These are phyloP conservation scores for Acanthopleura granulata DNA, from an alignment of 2,888 invertebrate species.

Conservation along the genomic window DNA sequence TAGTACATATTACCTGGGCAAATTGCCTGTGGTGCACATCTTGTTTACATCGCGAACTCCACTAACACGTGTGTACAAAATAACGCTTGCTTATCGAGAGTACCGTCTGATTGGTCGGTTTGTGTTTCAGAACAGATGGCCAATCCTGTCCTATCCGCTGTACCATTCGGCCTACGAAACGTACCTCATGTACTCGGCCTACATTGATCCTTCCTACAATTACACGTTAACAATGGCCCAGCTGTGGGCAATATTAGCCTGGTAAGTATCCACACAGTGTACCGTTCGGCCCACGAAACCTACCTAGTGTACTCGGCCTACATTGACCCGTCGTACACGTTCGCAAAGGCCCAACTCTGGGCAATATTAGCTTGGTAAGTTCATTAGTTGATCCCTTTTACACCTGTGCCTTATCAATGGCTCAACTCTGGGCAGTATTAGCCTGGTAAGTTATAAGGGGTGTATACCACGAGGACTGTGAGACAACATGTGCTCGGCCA, in stretches of 20 bases:
- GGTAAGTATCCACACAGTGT: slow-evolving; percentile 61
- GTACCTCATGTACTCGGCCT: slow-evolving; percentile 41
- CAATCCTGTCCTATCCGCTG: slow-evolving; percentile 47
- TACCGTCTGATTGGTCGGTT: not conserved
- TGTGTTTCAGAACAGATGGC: slow-evolving; percentile 33
- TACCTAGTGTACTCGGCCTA: slow-evolving; percentile 41
- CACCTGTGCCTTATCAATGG: slow-evolving; percentile 63
- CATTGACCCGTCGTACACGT: slow-evolving; percentile 58
- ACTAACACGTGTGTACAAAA: no score
- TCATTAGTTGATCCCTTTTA: no score
- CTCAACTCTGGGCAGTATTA: slow-evolving; percentile 67
- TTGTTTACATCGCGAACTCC: no score
- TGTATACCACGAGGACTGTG: slow-evolving; percentile 60
- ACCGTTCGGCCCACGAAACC: slow-evolving; percentile 60
- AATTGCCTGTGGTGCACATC: no score
- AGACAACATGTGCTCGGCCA: slow-evolving; percentile 43
- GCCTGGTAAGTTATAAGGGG: slow-evolving; percentile 60
- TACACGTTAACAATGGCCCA: slow-evolving; percentile 66
- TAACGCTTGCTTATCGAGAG: no score
- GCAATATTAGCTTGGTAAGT: slow-evolving; percentile 65
- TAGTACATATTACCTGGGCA: no score
- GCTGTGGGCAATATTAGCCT: slow-evolving; percentile 67
- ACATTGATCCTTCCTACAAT: slow-evolving; percentile 47
- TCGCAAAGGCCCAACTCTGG: slow-evolving; percentile 66
- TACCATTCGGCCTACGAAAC: slow-evolving; percentile 63